Evolutionary conservation across 2,797 vertebrate genomes (phyloP), one percentile per base, ranked within the genome.

Genomic region (Threskiornis aethiopicus): DNA sequence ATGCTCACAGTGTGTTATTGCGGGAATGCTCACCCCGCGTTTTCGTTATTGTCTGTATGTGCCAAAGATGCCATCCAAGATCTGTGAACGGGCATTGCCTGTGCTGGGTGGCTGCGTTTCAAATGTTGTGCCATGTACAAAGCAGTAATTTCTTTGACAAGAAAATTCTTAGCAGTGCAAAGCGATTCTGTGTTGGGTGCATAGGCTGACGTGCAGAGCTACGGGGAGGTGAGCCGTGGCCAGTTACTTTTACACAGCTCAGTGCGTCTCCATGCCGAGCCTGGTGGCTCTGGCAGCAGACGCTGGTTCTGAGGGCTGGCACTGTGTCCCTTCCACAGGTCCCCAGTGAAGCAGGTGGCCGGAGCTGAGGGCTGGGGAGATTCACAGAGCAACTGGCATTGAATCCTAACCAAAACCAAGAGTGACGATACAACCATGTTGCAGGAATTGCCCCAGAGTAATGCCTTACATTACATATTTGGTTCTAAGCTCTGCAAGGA

Each of bases 21-120:
- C 1, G 6, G 57, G 35, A 62, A 64, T 1, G n/a, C n/a, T n/a
- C 72, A 4, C 24, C 42, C 39, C 1, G 1, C 5, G 0, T 33
- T 33, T 44, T n/a, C 33, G 0, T 35, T 33, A 8, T 19, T 5
- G 21, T 20, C 84, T n/a, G 25, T 28, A 35, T 0, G 11, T 35
- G 75, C 44, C 69, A 24, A 24, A 39, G 64, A 39, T 18, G 69
- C 59, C 35, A 16, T 4, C 64, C 57, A 10, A 16, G 35, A 17
- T 16, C 46, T 42, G 28, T 42, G 67, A 51, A 6, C 14, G 22
- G 25, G 44, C 58, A 31, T 8, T 10, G 37, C 19, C 67, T 31
- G 8, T 7, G 69, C 46, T 44, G 39, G 35, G 51, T 12, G 41
- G 15, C 44, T 65, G 84, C 18, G 10, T 26, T 49, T n/a, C 22